Conservation (phyloP, 2,888 invertebrate genomes). For the Lithophane semibrunnea region DNA sequence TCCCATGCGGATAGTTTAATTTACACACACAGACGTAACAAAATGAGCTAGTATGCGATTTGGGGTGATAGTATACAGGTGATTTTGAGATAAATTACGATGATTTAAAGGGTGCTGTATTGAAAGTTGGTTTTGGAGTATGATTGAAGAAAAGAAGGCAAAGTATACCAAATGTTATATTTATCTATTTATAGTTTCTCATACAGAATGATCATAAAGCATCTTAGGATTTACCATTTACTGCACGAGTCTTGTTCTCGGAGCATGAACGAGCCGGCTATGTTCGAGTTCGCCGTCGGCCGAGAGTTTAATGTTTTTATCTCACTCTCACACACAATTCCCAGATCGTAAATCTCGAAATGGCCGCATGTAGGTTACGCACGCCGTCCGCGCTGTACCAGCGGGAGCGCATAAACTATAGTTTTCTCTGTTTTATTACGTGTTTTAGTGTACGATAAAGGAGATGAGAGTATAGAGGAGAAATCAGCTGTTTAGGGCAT, state of each 20-base stretch:
- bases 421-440: slow-evolving; percentile 90
- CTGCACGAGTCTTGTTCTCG: slow-evolving; percentile 83
- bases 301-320: slow-evolving; percentile 88
- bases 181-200: slow-evolving; percentile 13
- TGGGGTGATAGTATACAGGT: slow-evolving; percentile 72
- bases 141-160: background rate
- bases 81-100: slow-evolving; percentile 73
- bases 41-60: slow-evolving; percentile 89
- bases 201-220: slow-evolving; percentile 14
- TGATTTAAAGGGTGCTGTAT: slow-evolving; percentile 22
- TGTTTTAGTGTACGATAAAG: slow-evolving; percentile 88
- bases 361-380: slow-evolving; percentile 91
- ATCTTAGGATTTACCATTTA: slow-evolving; percentile 76
- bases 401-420: slow-evolving; percentile 89
- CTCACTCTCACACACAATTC: slow-evolving; percentile 90
- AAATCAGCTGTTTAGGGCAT: slow-evolving; percentile 91
- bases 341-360: slow-evolving; percentile 91
- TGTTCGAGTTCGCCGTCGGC: slow-evolving; percentile 85
- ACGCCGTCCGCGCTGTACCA: slow-evolving; percentile 88
- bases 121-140: slow-evolving; percentile 13
- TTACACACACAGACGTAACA: slow-evolving; percentile 87
- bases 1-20: slow-evolving; percentile 90
- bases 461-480: slow-evolving; percentile 87
- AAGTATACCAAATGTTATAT: slow-evolving; percentile 3
- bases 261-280: slow-evolving; percentile 82